Conservation (phyloP, 2,888 invertebrate genomes). For the Thymelicus acteon region DNA sequence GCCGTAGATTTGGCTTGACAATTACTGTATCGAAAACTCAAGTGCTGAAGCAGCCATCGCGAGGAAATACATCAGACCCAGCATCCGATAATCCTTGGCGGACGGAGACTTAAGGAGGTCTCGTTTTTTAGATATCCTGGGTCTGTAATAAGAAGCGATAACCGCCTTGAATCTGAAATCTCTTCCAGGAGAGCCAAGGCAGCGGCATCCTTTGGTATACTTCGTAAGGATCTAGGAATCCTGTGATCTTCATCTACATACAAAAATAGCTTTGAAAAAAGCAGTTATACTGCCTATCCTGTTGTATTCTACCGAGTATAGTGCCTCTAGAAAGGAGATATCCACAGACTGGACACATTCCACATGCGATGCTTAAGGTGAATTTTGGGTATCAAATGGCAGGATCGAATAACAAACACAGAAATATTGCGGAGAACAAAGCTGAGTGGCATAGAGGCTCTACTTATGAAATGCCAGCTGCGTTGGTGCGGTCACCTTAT, state of each 20-base stretch:
- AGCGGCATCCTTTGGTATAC: not conserved
- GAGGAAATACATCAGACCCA: not conserved
- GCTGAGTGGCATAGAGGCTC: no score
- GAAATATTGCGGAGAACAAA: no score
- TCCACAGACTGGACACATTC: not conserved
- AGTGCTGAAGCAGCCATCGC: not conserved
- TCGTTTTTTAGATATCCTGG: not conserved
- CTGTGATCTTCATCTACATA: not conserved
- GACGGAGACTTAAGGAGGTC: not conserved
- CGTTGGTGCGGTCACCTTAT: no score
- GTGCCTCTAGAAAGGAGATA: not conserved
- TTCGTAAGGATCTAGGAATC: not conserved
- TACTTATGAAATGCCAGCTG: no score
- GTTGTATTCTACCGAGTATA: constrained; percentile 1
- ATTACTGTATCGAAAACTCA: not conserved
- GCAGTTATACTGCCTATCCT: not conserved
- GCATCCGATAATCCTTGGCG: not conserved
- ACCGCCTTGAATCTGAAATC: not conserved
- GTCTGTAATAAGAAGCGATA: not conserved
- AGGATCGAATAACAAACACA: no score
- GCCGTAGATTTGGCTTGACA: no score
- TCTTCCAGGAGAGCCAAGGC: not conserved
- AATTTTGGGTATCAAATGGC: no score
- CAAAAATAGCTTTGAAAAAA: not conserved
- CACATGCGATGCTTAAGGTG: no score